Base-by-base conservation (phyloP, 2,797 vertebrate species). In the Octomys mimax region DNA sequence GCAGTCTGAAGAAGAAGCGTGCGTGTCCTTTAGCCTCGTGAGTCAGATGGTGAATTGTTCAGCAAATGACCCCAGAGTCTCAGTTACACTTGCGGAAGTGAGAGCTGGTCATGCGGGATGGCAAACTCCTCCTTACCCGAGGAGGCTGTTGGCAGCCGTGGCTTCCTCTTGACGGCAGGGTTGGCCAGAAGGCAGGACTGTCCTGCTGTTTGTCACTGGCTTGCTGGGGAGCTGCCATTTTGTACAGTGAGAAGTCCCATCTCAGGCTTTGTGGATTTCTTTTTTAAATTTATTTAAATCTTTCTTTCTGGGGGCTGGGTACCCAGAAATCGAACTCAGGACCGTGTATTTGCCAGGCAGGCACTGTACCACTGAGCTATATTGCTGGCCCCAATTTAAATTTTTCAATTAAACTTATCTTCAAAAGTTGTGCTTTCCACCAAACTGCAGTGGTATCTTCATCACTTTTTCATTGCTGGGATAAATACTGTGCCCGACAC, bases 351-450 rank as follows among this genome's bases (percentile, higher is more conserved):
- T 61, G 59, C 21, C 59, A 61, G 22, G 21, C 24, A 24, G 59
- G 22, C 8, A 24, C 22, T 10, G 22, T 24, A 22, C 59, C 59
- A 0, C 59, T 61, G 59, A 61, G 59, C 59, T 26, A 24, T 61
- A 24, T 24, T 22, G 21, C 59, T 9, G 9, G 59, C 59, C 59
- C 59, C 59, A 24, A 46, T 46, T 75, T 46, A 75, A 42, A 68
- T 42, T 83, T 95, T 96, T 86, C 24, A 68, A 18, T 90, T 87
- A 92, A 91, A 42, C 62, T 80, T 83, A 19, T 68, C 57, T 86
- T 89, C 22, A 77, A 22, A 39, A 87, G 33, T 80, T 92, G 39
- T 75, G 33, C 49, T 83, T 52, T 46, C 4, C 36, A 78, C 49
- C 71, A 33, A 62, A 87, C 16, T 61, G n/a, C 9, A 82, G n/a